Percentiles rank a stretch among this genome's conserved stretches.
Evolutionary conservation across 2,113 vertebrate genomes (phyloP).

Genomic region (Takifugu flavidus): DNA sequence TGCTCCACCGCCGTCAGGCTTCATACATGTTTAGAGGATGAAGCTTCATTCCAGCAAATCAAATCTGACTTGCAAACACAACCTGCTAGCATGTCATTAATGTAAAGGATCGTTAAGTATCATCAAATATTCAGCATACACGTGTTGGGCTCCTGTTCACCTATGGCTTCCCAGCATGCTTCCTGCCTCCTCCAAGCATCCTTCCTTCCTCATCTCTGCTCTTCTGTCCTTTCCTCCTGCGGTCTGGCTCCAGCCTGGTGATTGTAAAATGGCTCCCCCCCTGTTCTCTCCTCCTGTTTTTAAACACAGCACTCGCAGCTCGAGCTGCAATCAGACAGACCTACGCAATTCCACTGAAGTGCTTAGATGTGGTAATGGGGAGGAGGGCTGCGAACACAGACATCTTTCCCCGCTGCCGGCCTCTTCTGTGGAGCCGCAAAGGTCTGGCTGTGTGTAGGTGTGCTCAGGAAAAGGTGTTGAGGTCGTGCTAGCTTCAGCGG

Average conservation of each 20-base stretch:
- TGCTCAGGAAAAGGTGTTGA: neutral
- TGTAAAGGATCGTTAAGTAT: constrained; percentile 34
- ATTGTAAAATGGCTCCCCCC: constrained; percentile 49
- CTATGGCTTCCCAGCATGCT: neutral
- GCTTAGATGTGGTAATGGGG: constrained; percentile 28
- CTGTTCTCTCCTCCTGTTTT: constrained; percentile 43
- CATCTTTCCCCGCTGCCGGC: constrained; percentile 29
- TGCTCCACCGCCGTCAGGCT: constrained; percentile 34
- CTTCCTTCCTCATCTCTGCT: neutral
- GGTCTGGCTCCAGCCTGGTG: constrained; percentile 7
- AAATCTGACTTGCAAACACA: constrained; percentile 25
- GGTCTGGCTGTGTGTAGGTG: constrained; percentile 16
- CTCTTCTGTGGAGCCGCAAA: constrained; percentile 37
- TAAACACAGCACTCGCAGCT: constrained; percentile 38
- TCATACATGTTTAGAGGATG: constrained; percentile 41
- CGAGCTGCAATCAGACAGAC: constrained; percentile 52
- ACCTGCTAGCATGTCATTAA: constrained; percentile 18
- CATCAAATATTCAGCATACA: constrained; percentile 49
- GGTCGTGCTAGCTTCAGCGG: too few species aligned
- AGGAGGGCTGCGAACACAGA: constrained; percentile 22
- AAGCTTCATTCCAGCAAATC: constrained; percentile 3
- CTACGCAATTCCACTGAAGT: constrained; percentile 43
- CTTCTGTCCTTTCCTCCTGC: constrained; percentile 8
- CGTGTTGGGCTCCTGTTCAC: neutral
- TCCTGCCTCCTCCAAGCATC: neutral